phyloP scores from a whole-genome alignment of 2,113 vertebrate species.

The Gambusia holbrooki region DNA sequence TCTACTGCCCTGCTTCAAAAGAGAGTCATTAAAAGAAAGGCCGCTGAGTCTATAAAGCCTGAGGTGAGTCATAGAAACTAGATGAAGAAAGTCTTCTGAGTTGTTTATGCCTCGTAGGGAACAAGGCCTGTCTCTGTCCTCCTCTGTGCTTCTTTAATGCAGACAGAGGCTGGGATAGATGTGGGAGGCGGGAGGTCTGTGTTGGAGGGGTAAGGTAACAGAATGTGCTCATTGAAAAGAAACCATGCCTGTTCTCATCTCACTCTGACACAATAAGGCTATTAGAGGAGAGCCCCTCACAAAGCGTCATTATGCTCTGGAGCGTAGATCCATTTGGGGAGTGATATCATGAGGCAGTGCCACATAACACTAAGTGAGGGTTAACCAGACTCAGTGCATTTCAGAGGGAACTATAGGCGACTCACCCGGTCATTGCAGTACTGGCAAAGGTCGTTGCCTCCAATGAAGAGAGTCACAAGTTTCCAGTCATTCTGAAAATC shows the following conservation, averaged over 20 bases:
- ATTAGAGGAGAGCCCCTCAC: conserved; percentile 48
- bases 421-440: conserved; percentile 89
- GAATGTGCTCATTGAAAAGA: conserved; percentile 67
- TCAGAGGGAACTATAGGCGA: background rate
- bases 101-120: conserved; percentile 61
- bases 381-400: background rate
- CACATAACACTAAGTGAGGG: conserved; percentile 15
- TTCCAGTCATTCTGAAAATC: conserved; percentile 93
- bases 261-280: conserved; percentile 69
- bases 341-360: conserved; percentile 66
- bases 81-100: conserved; percentile 56
- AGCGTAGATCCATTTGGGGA: conserved; percentile 41
- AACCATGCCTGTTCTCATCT: conserved; percentile 66
- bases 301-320: conserved; percentile 63
- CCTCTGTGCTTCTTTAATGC: conserved; percentile 43
- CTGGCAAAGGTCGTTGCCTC: conserved; percentile 90
- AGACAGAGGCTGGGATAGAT: conserved; percentile 38
- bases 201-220: conserved; percentile 48
- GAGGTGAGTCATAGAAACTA: conserved; percentile 7
- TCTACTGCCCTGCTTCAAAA: conserved; percentile 67
- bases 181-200: conserved; percentile 23
- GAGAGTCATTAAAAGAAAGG: conserved; percentile 40
- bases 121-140: conserved; percentile 65
- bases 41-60: conserved; percentile 7
- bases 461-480: conserved; percentile 91